Evolutionary conservation across 30 jellyfish, hydroid and myxozoan species (phyloP), one percentile per base, ranked within the genome.

Genomic region (Cassiopea andromeda): DNA sequence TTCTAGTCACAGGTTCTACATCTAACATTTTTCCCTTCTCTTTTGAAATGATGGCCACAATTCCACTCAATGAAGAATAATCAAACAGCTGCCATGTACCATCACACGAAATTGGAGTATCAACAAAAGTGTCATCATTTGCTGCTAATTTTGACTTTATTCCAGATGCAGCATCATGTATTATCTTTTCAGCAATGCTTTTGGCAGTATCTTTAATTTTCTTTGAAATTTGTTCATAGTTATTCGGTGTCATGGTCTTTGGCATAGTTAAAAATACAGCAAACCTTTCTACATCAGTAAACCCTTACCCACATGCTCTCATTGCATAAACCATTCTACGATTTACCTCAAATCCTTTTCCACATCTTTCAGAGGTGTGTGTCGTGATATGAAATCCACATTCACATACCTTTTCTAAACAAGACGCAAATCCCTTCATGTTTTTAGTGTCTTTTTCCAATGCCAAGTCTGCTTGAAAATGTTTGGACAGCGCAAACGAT

Each of bases 41-140:
- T 49, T n/a, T 69, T 48, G 91, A 82, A 38, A 54, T 82, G 16
- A 48, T 10, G 18, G 81, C 44, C 44, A 46, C 60, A 38, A 72
- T 7, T 12, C 73, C 73, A 64, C 15, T 64, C 15, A 64, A 14
- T 4, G 73, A 64, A 27, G 73, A 64, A 64, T 4, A 72, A 12
- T 57, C 81, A 3, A 91, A 9, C 60, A 81, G 89, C 80, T 85
- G 93, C 93, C 93, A 85, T 44, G 93, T n/a, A 17, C 64, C 93
- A 64, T 85, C 89, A 73, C 77, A 46, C 0, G 93, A 68, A 46
- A 85, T 83, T 50, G 76, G 60, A 69, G 1, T 69, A 73, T 47
- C 57, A 47, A 70, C 78, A 71, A 64, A 44, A 47, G 1, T 78
- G 48, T 72, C 76, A 18, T 43, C 89, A 73, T 54, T 19, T 8